These are phyloP conservation scores for Mythimna loreyi DNA, from an alignment of 2,888 invertebrate species.

Conservation along the genomic window DNA sequence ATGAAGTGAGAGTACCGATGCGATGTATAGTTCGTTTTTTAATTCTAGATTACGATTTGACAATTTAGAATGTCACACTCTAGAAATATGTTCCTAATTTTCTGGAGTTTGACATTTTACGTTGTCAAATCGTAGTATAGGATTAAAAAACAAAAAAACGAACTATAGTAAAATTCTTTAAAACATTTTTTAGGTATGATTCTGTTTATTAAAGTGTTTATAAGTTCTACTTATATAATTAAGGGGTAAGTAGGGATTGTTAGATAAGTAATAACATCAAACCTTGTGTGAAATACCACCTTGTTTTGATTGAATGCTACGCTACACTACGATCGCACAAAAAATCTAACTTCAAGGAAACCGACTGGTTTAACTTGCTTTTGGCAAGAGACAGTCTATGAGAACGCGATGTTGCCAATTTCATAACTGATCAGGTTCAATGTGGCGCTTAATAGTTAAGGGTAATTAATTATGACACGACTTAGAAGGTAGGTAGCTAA, in stretches of 20 bases:
- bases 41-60: too few species aligned
- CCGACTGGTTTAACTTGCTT: slow-evolving; percentile 53
- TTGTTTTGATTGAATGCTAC: slow-evolving; percentile 62
- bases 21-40: too few species aligned
- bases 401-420: slow-evolving; percentile 16
- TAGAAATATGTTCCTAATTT: too few species aligned
- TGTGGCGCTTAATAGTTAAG: slow-evolving; percentile 5
- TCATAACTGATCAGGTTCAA: slow-evolving; percentile 18
- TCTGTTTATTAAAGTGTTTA: neutral
- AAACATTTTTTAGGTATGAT: neutral
- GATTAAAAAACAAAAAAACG: too few species aligned
- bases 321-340: slow-evolving; percentile 25
- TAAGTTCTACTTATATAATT: neutral
- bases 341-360: slow-evolving; percentile 59
- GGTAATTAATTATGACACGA: slow-evolving; percentile 30
- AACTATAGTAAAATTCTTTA: too few species aligned
- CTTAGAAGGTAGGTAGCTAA: slow-evolving; percentile 16
- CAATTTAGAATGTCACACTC: too few species aligned
- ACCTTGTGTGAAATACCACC: slow-evolving; percentile 73
- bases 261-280: slow-evolving; percentile 17
- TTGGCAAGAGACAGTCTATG: slow-evolving; percentile 27
- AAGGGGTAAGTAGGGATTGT: slow-evolving; percentile 1
- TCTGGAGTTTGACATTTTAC: too few species aligned
- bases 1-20: neutral
- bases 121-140: too few species aligned